Base-by-base conservation (phyloP, 1,140 invertebrate species). In the Nylanderia fulva region DNA sequence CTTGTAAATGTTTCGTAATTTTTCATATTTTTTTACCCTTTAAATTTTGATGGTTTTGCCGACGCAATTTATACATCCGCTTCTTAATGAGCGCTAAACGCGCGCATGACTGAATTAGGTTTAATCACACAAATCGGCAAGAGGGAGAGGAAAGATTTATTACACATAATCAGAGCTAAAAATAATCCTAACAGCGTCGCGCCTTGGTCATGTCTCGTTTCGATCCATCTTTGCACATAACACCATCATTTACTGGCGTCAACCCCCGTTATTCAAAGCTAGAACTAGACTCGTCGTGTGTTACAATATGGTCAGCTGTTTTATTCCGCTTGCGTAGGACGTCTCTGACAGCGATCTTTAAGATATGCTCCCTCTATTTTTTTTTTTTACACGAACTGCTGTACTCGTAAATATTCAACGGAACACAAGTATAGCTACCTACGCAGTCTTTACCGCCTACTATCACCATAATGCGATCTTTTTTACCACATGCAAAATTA, bases 391-490 rank as follows among this genome's bases (percentile, higher is more conserved):
- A 6, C 13, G 24, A 1, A 0, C 48, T 11, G 13, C 15, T 48
- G 15, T 18, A n/a, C 52, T 86, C 54, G 52, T 87, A 86, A 87
- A 87, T 87, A 87, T 87, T 69, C 54, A 82, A 42, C n/a, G 54
- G 27, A 11, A 3, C 15, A 27, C 36, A 52, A 86, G 61, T 58
- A 61, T 27, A 5, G 27, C 76, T 68, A 11, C 63, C 63, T 68
- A 79, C 63, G 76, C 33, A 68, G 48, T 29, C 42, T 68, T 68
- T 39, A 15, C 61, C 63, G 45, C 45, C 45, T 66, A 52, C 75
- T 60, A 74, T 66, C 66, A 18, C 21, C 52, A 21, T 54, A 27
- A 79, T 54, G 63, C 63, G 76, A 68, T 68, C 29, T 13, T 56
- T 79, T n/a, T 54, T 79, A 27, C 33, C 68, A 56, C 48, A 68